phyloP scores from a whole-genome alignment of 2,113 vertebrate species.

The Butorides virescens region DNA sequence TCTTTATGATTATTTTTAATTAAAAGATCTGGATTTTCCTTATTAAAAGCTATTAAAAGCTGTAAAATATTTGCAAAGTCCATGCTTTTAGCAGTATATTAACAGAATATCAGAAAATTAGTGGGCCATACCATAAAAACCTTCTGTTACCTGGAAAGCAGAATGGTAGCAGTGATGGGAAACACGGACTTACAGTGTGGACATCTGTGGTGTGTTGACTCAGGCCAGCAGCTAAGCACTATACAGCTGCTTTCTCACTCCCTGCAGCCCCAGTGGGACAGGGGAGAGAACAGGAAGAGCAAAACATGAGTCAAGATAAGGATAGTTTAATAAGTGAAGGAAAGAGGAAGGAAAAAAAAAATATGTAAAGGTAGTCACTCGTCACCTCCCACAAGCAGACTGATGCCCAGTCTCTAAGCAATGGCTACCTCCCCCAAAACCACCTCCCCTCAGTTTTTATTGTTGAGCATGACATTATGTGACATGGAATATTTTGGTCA shows the following conservation, averaged over 20 bases:
- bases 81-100: not conserved
- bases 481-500: not conserved
- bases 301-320: not conserved
- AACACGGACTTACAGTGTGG: not conserved
- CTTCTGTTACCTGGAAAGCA: not conserved
- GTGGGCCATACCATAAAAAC: not conserved
- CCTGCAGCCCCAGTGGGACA: not conserved
- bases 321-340: not conserved
- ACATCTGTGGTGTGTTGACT: not conserved
- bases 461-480: not conserved
- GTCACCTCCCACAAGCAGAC: not conserved
- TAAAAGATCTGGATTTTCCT: not conserved
- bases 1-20: conserved; percentile 10
- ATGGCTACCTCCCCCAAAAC: not conserved
- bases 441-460: not conserved
- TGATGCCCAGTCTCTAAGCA: not conserved
- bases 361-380: not conserved
- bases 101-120: not conserved
- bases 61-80: not conserved
- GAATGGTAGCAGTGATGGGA: not conserved
- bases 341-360: not conserved
- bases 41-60: not conserved
- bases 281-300: not conserved
- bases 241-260: not conserved
- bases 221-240: not conserved